Percentiles rank a stretch among this genome's conserved stretches.
phyloP scores from a whole-genome alignment of 37 sponge, comb jelly and placozoan species.

The Corticium candelabrum region DNA sequence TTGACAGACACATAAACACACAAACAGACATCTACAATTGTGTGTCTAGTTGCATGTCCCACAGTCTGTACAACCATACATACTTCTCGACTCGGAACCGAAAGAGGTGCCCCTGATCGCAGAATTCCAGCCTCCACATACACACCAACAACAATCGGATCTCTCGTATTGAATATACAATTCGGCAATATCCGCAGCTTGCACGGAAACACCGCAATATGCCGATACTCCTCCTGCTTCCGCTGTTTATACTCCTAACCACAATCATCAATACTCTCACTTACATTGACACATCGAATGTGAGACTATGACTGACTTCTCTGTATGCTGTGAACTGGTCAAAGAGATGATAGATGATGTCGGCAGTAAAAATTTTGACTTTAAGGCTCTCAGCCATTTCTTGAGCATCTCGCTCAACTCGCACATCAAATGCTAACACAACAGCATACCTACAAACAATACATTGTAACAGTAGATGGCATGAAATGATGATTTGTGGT shows the following conservation, averaged over 20 bases:
- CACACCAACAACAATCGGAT: slow-evolving; percentile 97
- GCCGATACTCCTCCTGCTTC: slow-evolving; percentile 61
- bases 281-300: neutral
- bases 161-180: slow-evolving; percentile 91
- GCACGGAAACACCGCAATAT: slow-evolving; percentile 89
- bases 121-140: slow-evolving; percentile 71
- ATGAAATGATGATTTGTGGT: neutral
- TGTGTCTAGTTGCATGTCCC: no score
- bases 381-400: slow-evolving; percentile 87
- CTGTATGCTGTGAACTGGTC: slow-evolving; percentile 89
- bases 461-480: neutral
- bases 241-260: slow-evolving; percentile 33
- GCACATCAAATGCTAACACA: slow-evolving; percentile 95
- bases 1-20: no score
- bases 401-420: slow-evolving; percentile 89
- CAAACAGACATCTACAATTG: no score
- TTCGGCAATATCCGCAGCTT: slow-evolving; percentile 81
- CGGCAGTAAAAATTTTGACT: slow-evolving; percentile 89
- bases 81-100: slow-evolving; percentile 44
- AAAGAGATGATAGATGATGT: slow-evolving; percentile 98
- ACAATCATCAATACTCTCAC: neutral
- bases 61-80: no score
- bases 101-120: slow-evolving; percentile 65
- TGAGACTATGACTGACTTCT: no score
- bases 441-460: slow-evolving; percentile 72